Evolutionary conservation across 1,140 invertebrate genomes (phyloP).

Genomic region (Anthonomus grandis): DNA sequence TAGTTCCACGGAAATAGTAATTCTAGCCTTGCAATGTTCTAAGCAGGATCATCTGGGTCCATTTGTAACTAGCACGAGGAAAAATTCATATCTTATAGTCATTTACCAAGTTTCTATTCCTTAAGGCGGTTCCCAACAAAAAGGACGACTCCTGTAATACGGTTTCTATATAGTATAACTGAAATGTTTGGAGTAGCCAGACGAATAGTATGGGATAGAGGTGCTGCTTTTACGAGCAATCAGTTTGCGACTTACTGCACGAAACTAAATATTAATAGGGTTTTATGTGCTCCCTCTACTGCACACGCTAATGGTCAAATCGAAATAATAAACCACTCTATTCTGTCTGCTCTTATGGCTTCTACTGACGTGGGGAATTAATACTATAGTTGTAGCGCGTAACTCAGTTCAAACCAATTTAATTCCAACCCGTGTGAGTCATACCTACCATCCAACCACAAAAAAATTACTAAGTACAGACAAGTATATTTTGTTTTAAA

Average conservation of each 20-base stretch:
- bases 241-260: not conserved
- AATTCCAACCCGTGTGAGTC: no score
- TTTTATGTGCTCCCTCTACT: not conserved
- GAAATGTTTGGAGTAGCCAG: not conserved
- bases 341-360: no score
- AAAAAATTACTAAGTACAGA: no score
- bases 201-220: not conserved
- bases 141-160: not conserved
- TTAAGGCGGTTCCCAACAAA: not conserved
- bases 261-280: not conserved
- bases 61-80: not conserved
- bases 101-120: not conserved
- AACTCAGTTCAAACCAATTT: no score
- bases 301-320: not conserved
- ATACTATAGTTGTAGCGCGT: no score
- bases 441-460: no score
- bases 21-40: no score
- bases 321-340: no score
- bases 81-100: constrained; percentile 1
- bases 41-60: not conserved
- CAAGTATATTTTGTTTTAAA: no score
- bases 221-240: not conserved
- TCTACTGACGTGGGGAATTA: not conserved
- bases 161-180: not conserved
- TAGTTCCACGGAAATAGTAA: no score